Base-by-base conservation (phyloP, 2,797 vertebrate genomes). In the Enteromius paludinosus region DNA sequence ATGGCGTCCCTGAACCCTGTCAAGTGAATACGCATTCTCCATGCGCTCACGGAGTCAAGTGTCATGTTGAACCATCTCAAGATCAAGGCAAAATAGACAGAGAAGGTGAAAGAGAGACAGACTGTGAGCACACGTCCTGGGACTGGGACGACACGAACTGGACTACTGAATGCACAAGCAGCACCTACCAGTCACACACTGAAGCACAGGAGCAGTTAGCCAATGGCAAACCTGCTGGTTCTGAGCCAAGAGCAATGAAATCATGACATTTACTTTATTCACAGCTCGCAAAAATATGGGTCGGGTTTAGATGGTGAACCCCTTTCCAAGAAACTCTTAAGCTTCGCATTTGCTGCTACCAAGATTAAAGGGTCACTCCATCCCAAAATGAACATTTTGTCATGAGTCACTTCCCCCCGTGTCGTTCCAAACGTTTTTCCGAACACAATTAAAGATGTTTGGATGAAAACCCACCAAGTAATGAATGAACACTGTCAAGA, bases 71-170 rank as follows among this genome's bases (percentile, higher is more conserved):
- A 52, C 25, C 73, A 49, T 83, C 72, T 74, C 12, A 12, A 15
- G 66, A 65, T 71, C 90, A 85, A 3, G 2, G 49, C 12, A 11
- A 83, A 81, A 35, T 84, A 81, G 56, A 81, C 20, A 20, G 61
- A 66, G 28, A 17, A 12, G 23, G 28, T 77, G 71, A 87, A 62
- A 72, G 78, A 14, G 83, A 90, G 18, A 49, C 59, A 3, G 90
- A 91, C 5, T 72, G 35, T 54, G 93, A 94, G 61, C 84, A 87
- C 1, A 11, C 82, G 30, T 92, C 91, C 5, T 94, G 93, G 93
- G 91, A 92, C 78, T 95, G 94, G 94, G 89, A 92, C 1, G 91
- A 93, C 38, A 88, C 91, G 18, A 86, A 89, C 81, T 94, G 93
- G 94, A 91, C 86, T 33, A 56, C 86, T 64, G 91, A 92, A 69